phyloP scores from a whole-genome alignment of 2,113 vertebrate genomes.

The Melospiza georgiana region DNA sequence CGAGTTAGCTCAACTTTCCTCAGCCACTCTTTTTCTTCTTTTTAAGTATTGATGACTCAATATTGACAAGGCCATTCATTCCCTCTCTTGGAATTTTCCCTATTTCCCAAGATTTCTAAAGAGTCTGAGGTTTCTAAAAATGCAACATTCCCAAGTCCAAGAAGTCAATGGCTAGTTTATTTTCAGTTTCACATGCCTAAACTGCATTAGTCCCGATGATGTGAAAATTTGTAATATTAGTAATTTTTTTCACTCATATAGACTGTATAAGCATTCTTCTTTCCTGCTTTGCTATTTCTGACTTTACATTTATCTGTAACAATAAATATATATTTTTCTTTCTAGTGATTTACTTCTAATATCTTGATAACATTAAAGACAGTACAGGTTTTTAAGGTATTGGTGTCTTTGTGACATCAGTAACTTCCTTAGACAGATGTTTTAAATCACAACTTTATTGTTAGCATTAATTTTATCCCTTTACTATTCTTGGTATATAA shows the following conservation, averaged over 20 bases:
- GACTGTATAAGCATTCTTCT: not conserved
- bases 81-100: not conserved
- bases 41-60: not conserved
- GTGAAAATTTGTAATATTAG: not conserved
- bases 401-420: not conserved
- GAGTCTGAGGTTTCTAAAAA: not conserved
- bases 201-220: not conserved
- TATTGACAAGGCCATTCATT: not conserved
- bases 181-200: not conserved
- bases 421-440: not conserved
- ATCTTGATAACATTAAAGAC: not conserved
- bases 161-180: not conserved
- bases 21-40: not conserved
- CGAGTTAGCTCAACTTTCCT: not conserved
- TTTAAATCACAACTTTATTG: not conserved
- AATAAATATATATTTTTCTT: not conserved
- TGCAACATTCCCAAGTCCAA: not conserved
- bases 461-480: not conserved
- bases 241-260: not conserved
- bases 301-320: not conserved
- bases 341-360: not conserved
- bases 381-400: not conserved
- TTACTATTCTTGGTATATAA: not conserved
- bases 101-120: not conserved
- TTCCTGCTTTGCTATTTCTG: not conserved